Percentiles rank a stretch among this genome's conserved stretches.
These are phyloP conservation scores for Choristoneura fumiferana DNA, from an alignment of 1,140 invertebrate species.

Conservation along the genomic window DNA sequence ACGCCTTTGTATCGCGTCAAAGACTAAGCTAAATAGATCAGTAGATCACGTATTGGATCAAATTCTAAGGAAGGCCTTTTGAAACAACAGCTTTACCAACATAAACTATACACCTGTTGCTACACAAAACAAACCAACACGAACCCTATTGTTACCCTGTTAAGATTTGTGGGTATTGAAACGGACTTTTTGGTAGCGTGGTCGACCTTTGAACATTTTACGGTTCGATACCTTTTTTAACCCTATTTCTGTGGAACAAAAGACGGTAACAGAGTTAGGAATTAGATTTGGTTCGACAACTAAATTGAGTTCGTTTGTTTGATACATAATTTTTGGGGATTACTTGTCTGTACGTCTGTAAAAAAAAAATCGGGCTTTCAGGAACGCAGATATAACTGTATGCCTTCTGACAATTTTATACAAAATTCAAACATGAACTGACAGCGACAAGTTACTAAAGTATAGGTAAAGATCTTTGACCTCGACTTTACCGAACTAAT, in stretches of 20 bases:
- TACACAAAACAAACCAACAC: not conserved
- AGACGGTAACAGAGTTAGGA: slow-evolving; percentile 8
- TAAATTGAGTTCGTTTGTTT: not conserved
- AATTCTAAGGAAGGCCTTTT: slow-evolving; percentile 4
- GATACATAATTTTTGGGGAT: no score
- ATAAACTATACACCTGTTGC: not conserved
- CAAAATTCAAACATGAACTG: no score
- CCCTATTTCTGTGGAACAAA: not conserved
- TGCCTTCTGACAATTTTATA: no score
- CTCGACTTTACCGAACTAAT: no score
- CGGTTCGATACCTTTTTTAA: slow-evolving; percentile 1
- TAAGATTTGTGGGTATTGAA: not conserved
- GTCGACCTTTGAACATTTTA: slow-evolving; percentile 8
- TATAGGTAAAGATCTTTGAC: no score
- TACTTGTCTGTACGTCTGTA: no score
- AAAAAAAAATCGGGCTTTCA: no score
- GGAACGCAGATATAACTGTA: no score
- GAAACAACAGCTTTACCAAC: slow-evolving; percentile 9
- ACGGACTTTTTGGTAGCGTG: not conserved
- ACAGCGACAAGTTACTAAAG: no score
- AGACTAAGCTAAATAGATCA: not conserved
- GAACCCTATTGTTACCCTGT: not conserved
- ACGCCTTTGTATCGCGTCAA: not conserved
- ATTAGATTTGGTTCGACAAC: slow-evolving; percentile 1
- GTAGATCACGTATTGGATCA: not conserved